A percentile compares a stretch with the other conserved stretches of the same genome.
Conservation (phyloP, 2,888 invertebrate species). For the Temnothorax ravouxi region DNA sequence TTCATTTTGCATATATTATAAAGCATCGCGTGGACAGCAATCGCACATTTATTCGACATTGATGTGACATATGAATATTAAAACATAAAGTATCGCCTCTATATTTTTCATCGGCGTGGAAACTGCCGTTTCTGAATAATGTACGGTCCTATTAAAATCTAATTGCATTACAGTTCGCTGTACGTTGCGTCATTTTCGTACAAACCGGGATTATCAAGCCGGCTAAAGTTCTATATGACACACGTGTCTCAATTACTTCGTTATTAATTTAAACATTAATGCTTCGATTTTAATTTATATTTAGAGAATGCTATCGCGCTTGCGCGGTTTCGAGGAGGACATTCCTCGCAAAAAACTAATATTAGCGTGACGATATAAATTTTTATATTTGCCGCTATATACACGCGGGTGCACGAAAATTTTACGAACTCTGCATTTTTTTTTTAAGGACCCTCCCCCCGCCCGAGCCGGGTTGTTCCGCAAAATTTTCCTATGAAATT, state of each 20-base stretch:
- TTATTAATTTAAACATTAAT: slow-evolving; percentile 59
- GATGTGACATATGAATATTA: slow-evolving; percentile 52
- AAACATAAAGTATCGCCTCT: slow-evolving; percentile 53
- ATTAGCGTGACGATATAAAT: slow-evolving; percentile 28
- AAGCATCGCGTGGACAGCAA: slow-evolving; percentile 42
- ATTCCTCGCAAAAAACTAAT: not conserved
- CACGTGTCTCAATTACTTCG: slow-evolving; percentile 59
- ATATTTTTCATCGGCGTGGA: slow-evolving; percentile 67
- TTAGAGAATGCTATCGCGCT: slow-evolving; percentile 46
- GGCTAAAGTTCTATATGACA: slow-evolving; percentile 53
- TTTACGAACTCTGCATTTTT: slow-evolving; percentile 6
- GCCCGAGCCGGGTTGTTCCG: not conserved
- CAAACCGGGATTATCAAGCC: slow-evolving; percentile 50
- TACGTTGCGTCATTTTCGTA: slow-evolving; percentile 57
- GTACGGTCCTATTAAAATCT: slow-evolving; percentile 69
- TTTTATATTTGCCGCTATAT: slow-evolving; percentile 6
- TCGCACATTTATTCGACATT: slow-evolving; percentile 52
- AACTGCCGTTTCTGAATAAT: slow-evolving; percentile 74
- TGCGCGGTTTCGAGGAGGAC: slow-evolving; percentile 18
- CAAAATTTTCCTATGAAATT: slow-evolving; percentile 29
- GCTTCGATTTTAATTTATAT: slow-evolving; percentile 59
- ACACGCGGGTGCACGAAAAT: not conserved
- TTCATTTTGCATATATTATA: slow-evolving; percentile 21
- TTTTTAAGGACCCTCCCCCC: not conserved
- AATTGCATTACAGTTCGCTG: slow-evolving; percentile 65